Evolutionary conservation across 2,888 invertebrate species (phyloP).

Genomic region (Branchipolynoe longqiensis): DNA sequence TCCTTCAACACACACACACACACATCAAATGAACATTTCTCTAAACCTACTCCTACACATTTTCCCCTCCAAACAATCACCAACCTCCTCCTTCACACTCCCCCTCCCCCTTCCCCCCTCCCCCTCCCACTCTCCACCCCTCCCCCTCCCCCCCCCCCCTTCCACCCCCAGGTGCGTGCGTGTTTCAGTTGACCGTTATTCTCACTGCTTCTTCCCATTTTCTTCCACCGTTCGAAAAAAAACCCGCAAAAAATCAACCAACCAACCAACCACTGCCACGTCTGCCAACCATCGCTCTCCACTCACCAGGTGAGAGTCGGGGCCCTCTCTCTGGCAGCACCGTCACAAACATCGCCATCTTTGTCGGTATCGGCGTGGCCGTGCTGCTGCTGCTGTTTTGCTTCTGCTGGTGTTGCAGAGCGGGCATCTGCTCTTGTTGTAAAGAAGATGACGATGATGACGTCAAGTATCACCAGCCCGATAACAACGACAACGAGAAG

Average conservation of each 20-base stretch:
- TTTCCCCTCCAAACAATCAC: neutral
- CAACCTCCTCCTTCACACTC: neutral
- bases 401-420: slow-evolving; percentile 45
- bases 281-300: too few species aligned
- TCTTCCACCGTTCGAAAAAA: too few species aligned
- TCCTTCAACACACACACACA: too few species aligned
- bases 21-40: too few species aligned
- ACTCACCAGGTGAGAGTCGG: too few species aligned
- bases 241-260: too few species aligned
- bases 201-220: neutral
- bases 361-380: slow-evolving; percentile 20
- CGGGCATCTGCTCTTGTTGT: slow-evolving; percentile 31
- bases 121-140: neutral
- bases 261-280: too few species aligned
- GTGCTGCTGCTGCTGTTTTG: slow-evolving; percentile 29
- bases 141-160: neutral
- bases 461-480: slow-evolving; percentile 39
- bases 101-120: neutral
- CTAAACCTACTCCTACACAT: neutral
- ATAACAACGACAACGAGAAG: slow-evolving; percentile 48
- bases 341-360: slow-evolving; percentile 41
- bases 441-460: slow-evolving; percentile 39
- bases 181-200: neutral
- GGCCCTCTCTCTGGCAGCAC: neutral
- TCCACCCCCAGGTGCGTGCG: neutral